Base-by-base conservation (phyloP, 2,113 vertebrate species). In the Syngnathus scovelli region DNA sequence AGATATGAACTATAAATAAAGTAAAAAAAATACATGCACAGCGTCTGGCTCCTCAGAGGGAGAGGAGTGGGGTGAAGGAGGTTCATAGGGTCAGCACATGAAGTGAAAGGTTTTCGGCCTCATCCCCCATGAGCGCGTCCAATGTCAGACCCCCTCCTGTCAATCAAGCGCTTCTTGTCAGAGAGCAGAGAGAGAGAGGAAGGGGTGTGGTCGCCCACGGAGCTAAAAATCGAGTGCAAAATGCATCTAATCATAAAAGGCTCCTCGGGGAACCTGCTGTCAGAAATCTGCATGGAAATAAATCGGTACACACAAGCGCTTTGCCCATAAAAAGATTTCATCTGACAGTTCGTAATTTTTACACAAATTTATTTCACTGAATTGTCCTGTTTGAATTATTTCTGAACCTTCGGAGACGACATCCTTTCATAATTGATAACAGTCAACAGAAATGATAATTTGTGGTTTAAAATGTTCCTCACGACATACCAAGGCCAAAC, bases 91-190 rank as follows among this genome's bases (percentile, higher is more conserved):
- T 86, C 76, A 75, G 52, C 67, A 48, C 43, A 73, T 27, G 64
- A 67, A 75, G 75, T 77, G 69, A 84, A 77, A 82, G 83, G 78
- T 83, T 72, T 69, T 51, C 12, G 66, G 67, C 43, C 76, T 76
- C 52, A 66, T 83, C 86, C 80, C 82, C 82, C 82, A 64, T 61
- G 84, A 85, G 86, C 66, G 62, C 13, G 11, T 54, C 21, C n/a
- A 64, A 73, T 84, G 86, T 86, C 83, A 82, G 66, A 41, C 10
- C 39, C 39, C 64, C 74, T 72, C 46, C 78, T 69, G 77, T 86
- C 85, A 80, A 61, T 83, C 84, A 79, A 52, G 27, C 61, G 1
- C 41, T 46, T 58, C 43, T 72, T 78, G 76, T 71, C 81, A 83
- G 49, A 68, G 27, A 16, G 27, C 27, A 6, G 15, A 44, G 59